Percentiles rank a stretch among this genome's conserved stretches.
phyloP scores from a whole-genome alignment of 2,113 vertebrate species.

The Corythaixoides concolor region DNA sequence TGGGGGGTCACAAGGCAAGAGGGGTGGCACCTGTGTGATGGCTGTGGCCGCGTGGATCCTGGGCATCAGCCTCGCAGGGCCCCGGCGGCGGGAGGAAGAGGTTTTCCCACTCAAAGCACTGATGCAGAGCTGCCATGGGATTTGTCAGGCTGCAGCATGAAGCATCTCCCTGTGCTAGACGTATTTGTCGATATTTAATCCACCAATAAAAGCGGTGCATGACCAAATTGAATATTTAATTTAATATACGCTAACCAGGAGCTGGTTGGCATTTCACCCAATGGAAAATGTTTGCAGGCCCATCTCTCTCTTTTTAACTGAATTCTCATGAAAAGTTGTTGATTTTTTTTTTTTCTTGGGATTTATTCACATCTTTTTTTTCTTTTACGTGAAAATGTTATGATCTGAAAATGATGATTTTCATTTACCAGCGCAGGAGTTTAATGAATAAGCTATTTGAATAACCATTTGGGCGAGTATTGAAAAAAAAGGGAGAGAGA shows the following conservation, averaged over 20 bases:
- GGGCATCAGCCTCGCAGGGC: background rate
- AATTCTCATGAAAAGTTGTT: slow-evolving; percentile 5
- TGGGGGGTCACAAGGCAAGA: background rate
- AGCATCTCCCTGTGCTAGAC: background rate
- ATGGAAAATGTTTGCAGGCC: background rate
- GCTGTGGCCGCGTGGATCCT: fast-evolving
- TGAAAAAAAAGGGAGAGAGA: background rate
- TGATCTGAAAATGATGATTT: background rate
- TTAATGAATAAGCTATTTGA: background rate
- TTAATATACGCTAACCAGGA: background rate
- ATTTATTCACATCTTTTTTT: background rate
- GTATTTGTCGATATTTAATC: background rate
- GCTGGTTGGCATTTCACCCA: background rate
- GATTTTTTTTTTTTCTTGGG: background rate
- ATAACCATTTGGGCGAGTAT: slow-evolving; percentile 25
- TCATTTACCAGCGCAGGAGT: background rate
- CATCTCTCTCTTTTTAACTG: background rate
- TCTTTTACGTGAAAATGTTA: background rate
- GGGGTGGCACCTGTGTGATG: background rate
- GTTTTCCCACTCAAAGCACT: background rate
- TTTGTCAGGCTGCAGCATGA: background rate
- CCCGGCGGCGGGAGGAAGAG: background rate
- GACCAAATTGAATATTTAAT: slow-evolving; percentile 27
- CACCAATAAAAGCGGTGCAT: background rate
- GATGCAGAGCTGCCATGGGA: background rate